Conservation (phyloP, 23 tunicate species). For the Styela clava region DNA sequence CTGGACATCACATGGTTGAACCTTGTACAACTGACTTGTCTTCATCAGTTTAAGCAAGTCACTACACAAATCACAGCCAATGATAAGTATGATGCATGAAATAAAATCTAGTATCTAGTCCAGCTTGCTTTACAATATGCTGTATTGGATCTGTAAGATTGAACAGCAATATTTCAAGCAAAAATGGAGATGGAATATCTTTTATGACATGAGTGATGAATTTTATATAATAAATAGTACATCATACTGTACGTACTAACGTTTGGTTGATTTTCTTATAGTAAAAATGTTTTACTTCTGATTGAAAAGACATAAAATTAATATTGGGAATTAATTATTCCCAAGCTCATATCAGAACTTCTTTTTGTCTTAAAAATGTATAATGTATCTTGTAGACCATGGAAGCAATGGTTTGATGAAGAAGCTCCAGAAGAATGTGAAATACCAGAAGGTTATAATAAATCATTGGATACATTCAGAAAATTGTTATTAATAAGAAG, state of each 20-base stretch:
- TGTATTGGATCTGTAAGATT: too few relatives aligned
- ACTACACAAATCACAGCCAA: conserved; percentile 69
- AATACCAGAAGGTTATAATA: conserved; percentile 82
- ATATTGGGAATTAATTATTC: too few relatives aligned
- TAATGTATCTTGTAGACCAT: conserved; percentile 31
- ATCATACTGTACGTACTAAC: too few relatives aligned
- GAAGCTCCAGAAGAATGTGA: conserved; percentile 94
- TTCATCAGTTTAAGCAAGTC: conserved; percentile 83
- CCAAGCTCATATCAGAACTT: too few relatives aligned
- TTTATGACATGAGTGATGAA: too few relatives aligned
- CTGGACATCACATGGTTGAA: conserved; percentile 93
- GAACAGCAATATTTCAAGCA: too few relatives aligned
- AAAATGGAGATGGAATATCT: too few relatives aligned
- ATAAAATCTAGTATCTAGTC: not conserved
- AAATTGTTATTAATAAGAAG: conserved; percentile 86
- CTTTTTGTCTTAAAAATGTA: not conserved
- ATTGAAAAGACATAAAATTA: too few relatives aligned
- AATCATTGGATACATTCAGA: conserved; percentile 76
- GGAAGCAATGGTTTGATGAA: conserved; percentile 96
- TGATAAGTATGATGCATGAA: conserved; percentile 54
- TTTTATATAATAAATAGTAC: too few relatives aligned
- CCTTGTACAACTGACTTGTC: conserved; percentile 65
- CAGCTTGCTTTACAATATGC: too few relatives aligned
- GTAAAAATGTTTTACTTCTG: too few relatives aligned
- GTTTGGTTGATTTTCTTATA: too few relatives aligned